Base-by-base conservation (phyloP, 2,888 invertebrate genomes). In the Drosophila kanekoi region DNA sequence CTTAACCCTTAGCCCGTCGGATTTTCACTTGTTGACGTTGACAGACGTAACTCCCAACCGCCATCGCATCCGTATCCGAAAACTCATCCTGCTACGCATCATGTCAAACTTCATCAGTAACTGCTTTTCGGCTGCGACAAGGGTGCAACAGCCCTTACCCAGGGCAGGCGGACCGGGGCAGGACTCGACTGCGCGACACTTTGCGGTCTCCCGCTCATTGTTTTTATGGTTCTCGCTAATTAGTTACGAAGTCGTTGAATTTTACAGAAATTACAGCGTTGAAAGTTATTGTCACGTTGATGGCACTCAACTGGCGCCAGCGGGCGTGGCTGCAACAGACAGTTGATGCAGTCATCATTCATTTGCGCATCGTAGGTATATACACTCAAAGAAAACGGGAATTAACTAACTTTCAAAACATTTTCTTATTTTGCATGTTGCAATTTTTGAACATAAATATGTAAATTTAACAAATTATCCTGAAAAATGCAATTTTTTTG, bases 181-280 rank as follows among this genome's bases (percentile, higher is more conserved):
- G 28, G 28, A 28, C 28, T 28, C 28, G 28, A 28, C 28, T 28
- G 28, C 28, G 28, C 28, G 28, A 28, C 28, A 28, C 16, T 78
- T 64, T 75, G 79, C 43, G 80, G 70, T 64, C 77, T 61, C 64
- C 62, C 67, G 61, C 78, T 79, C 87, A 81, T 87, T 88, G 87
- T 84, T 89, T 90, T 90, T 91, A 90, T 90, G 90, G 84, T 72
- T 85, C 81, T 81, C 77, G 85, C 90, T 90, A 91, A 90, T 90
- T 90, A 90, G 91, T 90, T 87, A 89, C 90, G 76, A 88, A 90
- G 88, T 90, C 90, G 77, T 90, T 84, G 90, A 89, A 85, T 89
- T 90, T 86, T 66, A 85, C 78, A 87, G 74, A 67, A 77, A 89
- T 85, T 80, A 83, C 82, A 32, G 57, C 54, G 72, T 53, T 54